phyloP scores from a whole-genome alignment of 2,113 vertebrate genomes.

The Boleophthalmus pectinirostris region DNA sequence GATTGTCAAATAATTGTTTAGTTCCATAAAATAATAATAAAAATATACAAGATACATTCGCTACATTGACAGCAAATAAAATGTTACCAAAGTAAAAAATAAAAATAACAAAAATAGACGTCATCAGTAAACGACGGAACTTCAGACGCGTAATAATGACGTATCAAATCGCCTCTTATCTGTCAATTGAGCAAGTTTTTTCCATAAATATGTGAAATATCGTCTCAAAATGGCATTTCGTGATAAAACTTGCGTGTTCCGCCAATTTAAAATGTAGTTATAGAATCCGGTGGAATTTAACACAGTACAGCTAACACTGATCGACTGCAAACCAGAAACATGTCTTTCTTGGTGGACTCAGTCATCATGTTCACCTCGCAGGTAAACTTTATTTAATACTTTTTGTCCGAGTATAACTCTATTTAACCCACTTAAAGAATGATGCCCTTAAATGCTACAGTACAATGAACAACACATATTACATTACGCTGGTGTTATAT shows the following conservation, averaged over 20 bases:
- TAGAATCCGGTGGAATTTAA: not conserved
- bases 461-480: not conserved
- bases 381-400: slow-evolving; percentile 66
- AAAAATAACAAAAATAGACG: slow-evolving; percentile 2
- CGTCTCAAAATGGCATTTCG: not conserved
- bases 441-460: not conserved
- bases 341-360: slow-evolving; percentile 95
- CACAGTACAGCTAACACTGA: not conserved
- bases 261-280: slow-evolving; percentile 33
- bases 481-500: not conserved
- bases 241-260: not conserved
- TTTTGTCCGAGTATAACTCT: not conserved
- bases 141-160: slow-evolving; percentile 34
- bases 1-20: not conserved
- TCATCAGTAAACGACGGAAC: slow-evolving; percentile 58
- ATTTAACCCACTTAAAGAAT: not conserved
- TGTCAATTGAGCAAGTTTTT: slow-evolving; percentile 40
- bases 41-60: not conserved
- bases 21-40: not conserved
- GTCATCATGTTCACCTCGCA: slow-evolving; percentile 94
- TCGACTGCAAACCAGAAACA: slow-evolving; percentile 48
- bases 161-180: slow-evolving; percentile 4
- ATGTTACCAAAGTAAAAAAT: not conserved
- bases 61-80: not conserved
- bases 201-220: slow-evolving; percentile 15